phyloP scores from a whole-genome alignment of 2,888 invertebrate species.

The Portevinia maculata region DNA sequence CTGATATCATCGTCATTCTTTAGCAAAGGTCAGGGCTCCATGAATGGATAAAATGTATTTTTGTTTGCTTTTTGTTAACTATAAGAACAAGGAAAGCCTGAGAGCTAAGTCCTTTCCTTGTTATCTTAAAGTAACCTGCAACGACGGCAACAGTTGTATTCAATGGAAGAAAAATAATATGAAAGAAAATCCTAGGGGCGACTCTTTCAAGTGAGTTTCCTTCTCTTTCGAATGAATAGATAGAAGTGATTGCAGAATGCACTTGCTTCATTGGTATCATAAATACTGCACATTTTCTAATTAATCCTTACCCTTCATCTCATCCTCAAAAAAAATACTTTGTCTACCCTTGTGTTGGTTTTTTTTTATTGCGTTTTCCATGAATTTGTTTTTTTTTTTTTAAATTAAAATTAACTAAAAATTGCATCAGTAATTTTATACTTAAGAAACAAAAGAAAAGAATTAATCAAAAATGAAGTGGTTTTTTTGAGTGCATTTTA shows the following conservation, averaged over 20 bases:
- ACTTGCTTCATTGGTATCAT: slow-evolving; percentile 5
- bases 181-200: not conserved
- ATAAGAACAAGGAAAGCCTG: slow-evolving; percentile 2
- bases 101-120: slow-evolving; percentile 2
- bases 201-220: not conserved
- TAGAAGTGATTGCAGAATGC: slow-evolving; percentile 18
- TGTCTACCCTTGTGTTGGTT: too few relatives aligned
- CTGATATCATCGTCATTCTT: slow-evolving; percentile 7
- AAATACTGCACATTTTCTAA: not conserved
- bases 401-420: too few relatives aligned
- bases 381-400: too few relatives aligned
- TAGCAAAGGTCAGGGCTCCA: slow-evolving; percentile 39
- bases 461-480: too few relatives aligned
- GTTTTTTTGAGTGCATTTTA: too few relatives aligned
- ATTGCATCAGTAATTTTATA: too few relatives aligned
- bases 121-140: slow-evolving; percentile 3
- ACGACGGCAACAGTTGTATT: slow-evolving; percentile 1
- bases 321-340: not conserved
- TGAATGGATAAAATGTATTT: slow-evolving; percentile 22
- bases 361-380: too few relatives aligned
- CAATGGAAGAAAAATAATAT: not conserved
- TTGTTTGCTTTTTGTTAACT: slow-evolving; percentile 13
- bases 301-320: not conserved
- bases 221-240: not conserved
- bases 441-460: too few relatives aligned